These are phyloP conservation scores for Python bivittatus DNA, from an alignment of 2,113 vertebrate species.

Conservation along the genomic window DNA sequence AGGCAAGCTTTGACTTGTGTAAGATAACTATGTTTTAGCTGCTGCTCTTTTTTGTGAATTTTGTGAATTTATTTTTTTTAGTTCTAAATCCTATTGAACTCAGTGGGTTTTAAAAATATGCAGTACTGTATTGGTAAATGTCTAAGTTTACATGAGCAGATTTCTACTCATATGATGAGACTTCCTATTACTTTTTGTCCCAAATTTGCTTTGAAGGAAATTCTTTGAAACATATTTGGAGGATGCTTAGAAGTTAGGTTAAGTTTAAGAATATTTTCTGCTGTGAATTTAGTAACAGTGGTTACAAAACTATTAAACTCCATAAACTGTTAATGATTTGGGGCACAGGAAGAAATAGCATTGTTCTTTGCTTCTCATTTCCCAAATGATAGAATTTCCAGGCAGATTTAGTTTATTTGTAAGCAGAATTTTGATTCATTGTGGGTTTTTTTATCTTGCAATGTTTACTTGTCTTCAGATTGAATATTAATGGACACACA, in stretches of 20 bases:
- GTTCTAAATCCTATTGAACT: neutral
- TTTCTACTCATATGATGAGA: neutral
- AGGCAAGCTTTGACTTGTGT: neutral
- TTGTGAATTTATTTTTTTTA: neutral
- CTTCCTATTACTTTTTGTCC: neutral
- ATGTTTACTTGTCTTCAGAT: neutral
- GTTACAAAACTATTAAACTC: neutral
- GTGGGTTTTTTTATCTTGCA: neutral
- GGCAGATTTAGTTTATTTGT: neutral
- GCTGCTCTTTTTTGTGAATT: constrained; percentile 1
- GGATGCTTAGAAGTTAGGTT: neutral
- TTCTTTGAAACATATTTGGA: neutral
- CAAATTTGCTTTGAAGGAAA: neutral
- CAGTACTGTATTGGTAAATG: neutral
- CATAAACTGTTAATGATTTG: neutral
- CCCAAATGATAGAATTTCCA: neutral
- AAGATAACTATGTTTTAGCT: neutral
- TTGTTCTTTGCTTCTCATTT: neutral
- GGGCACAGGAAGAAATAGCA: neutral
- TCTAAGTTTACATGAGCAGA: neutral
- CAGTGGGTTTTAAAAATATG: neutral
- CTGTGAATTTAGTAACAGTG: neutral
- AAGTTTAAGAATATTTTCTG: neutral
- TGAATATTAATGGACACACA: neutral
- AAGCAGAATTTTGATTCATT: neutral